Base-by-base conservation (phyloP, 1,140 invertebrate genomes). In the Copidosoma floridanum region DNA sequence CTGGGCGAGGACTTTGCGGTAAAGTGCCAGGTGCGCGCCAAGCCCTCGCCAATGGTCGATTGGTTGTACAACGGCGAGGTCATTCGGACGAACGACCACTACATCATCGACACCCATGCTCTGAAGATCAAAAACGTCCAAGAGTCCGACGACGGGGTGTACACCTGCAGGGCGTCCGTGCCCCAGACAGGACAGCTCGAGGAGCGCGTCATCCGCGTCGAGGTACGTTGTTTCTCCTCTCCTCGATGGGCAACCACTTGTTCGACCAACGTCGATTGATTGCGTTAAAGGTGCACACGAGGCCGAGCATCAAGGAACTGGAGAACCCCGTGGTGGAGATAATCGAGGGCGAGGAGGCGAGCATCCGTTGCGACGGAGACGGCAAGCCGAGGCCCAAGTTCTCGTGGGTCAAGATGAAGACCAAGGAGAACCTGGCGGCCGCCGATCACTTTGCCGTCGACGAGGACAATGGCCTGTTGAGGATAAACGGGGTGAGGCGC, bases 341-440 rank as follows among this genome's bases (percentile, higher is more conserved):
- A 2, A 82, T 90, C 26, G 93, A 95, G 78, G 91, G 89, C 0
- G 88, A 92, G 71, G 82, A 85, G 32, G 87, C 88, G 11, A 83
- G 82, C 1, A 85, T 93, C 18, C 80, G 81, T 21, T 97, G 94
- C 73, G 84, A 85, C 61, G 93, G 91, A 0, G 85, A 75, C 12
- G 93, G 92, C 2, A 93, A 93, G 74, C 94, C 94, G 1, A 84
- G 85, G 6, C 93, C 93, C 41, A 85, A 80, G 23, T 91, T 90
- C 68, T 85, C 84, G 14, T 96, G 93, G 93, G 87, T 94, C 29
- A 88, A 88, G 67, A 80, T 83, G 62, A 75, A 85, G 18, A 85
- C 80, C 2, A 82, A 87, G 23, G 70, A 86, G 75, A 85, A 93
- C 71, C 78, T 95, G 41, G 84, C 85, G 4, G 84, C 72, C 14